Conservation (phyloP, 2,113 vertebrate genomes). For the Echinops telfairi region DNA sequence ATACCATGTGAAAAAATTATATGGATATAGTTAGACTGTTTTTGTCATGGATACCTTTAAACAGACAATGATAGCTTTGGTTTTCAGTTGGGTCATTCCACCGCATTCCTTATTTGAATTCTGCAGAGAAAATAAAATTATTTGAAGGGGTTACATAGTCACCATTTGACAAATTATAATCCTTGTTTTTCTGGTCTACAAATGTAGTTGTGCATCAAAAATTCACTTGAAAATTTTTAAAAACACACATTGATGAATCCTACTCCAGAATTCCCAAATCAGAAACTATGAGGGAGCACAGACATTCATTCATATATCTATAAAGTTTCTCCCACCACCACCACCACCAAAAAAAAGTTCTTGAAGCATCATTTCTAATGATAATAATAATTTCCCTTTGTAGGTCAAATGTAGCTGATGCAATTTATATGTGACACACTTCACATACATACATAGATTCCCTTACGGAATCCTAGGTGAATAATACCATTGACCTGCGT, state of each 20-base stretch:
- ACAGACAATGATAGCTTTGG: neutral
- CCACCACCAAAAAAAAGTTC: neutral
- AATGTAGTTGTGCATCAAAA: neutral
- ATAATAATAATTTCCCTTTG: constrained; percentile 26
- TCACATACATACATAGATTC: neutral
- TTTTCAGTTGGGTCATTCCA: neutral
- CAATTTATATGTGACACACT: neutral
- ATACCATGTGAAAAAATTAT: neutral
- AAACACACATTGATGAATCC: neutral
- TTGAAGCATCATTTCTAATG: neutral
- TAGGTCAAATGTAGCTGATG: neutral
- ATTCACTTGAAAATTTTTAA: constrained; percentile 1
- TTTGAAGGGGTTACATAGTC: neutral
- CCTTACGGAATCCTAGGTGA: neutral
- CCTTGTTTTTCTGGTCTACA: neutral
- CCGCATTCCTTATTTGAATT: neutral
- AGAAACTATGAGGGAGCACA: neutral
- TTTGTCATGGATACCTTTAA: neutral
- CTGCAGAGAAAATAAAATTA: neutral
- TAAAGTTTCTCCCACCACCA: neutral
- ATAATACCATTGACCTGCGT: neutral
- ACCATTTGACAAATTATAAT: neutral
- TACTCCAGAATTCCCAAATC: neutral
- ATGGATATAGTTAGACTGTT: neutral
- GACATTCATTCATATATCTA: neutral